phyloP scores from a whole-genome alignment of 2,797 vertebrate species.

The Psittacula derbiana region DNA sequence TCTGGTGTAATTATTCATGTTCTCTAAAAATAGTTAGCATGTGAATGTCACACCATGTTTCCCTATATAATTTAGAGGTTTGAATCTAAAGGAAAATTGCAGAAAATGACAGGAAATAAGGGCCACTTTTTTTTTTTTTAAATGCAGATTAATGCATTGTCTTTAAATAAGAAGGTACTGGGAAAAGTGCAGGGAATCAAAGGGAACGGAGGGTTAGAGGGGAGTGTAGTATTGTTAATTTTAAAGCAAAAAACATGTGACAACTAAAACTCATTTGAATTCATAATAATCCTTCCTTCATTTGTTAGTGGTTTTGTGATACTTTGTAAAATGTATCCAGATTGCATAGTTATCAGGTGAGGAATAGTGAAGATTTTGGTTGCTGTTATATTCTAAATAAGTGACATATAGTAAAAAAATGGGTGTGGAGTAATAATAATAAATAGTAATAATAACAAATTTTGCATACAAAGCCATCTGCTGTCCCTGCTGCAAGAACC shows the following conservation, averaged over 20 bases:
- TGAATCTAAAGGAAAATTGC: constrained; percentile 57
- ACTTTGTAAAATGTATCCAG: not conserved
- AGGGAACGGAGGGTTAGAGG: not conserved
- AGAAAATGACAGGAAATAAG: constrained; percentile 45
- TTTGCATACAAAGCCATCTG: not conserved
- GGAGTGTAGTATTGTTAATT: not conserved
- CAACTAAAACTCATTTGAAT: not conserved
- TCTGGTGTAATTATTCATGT: constrained; percentile 77
- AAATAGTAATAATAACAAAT: not conserved
- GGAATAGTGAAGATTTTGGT: not conserved
- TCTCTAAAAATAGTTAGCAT: constrained; percentile 75
- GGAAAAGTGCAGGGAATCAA: not conserved
- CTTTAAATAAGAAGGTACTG: not conserved
- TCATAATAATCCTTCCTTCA: not conserved
- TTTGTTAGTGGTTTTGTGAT: not conserved
- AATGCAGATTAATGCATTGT: not conserved
- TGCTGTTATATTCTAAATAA: not conserved
- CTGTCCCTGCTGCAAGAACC: not conserved
- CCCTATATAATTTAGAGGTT: constrained; percentile 56
- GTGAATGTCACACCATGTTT: constrained; percentile 63
- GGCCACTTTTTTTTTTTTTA: not conserved
- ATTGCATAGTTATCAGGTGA: not conserved
- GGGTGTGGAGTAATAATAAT: not conserved
- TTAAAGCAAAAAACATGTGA: not conserved
- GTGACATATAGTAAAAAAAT: not conserved